Evolutionary conservation across 2,888 invertebrate species (phyloP).

Genomic region (Lepidocyrtinus sp.): DNA sequence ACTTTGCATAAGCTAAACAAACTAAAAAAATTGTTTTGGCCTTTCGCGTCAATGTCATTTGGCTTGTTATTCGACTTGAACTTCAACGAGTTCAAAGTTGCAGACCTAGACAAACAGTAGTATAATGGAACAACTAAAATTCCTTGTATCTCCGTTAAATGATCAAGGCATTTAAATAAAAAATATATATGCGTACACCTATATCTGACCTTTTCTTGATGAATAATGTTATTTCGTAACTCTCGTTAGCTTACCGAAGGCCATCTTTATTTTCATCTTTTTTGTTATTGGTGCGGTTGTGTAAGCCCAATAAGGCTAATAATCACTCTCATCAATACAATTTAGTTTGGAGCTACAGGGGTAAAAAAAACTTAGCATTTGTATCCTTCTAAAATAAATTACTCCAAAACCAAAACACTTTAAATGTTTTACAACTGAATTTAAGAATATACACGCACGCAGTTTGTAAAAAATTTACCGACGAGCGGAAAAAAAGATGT

Average conservation of each 20-base stretch:
- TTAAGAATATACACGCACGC: too few species aligned
- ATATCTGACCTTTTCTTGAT: slow-evolving; percentile 11
- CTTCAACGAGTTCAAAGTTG: slow-evolving; percentile 41
- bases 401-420: too few species aligned
- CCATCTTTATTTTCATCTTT: slow-evolving; percentile 28
- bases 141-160: background rate
- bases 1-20: too few species aligned
- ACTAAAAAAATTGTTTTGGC: slow-evolving; percentile 12
- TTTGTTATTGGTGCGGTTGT: background rate
- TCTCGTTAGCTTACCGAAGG: slow-evolving; percentile 12
- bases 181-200: background rate
- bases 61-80: slow-evolving; percentile 5
- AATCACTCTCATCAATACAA: too few species aligned
- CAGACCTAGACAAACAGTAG: slow-evolving; percentile 28
- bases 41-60: slow-evolving; percentile 31
- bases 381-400: too few species aligned
- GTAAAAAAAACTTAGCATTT: too few species aligned
- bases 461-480: background rate
- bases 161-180: background rate
- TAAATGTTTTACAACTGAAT: too few species aligned
- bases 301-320: too few species aligned
- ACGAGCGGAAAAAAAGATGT: background rate
- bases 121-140: background rate
- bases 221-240: slow-evolving; percentile 20
- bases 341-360: too few species aligned